Evolutionary conservation across 2,888 invertebrate genomes (phyloP), one percentile per base, ranked within the genome.

Genomic region (Pyrgus malvae): DNA sequence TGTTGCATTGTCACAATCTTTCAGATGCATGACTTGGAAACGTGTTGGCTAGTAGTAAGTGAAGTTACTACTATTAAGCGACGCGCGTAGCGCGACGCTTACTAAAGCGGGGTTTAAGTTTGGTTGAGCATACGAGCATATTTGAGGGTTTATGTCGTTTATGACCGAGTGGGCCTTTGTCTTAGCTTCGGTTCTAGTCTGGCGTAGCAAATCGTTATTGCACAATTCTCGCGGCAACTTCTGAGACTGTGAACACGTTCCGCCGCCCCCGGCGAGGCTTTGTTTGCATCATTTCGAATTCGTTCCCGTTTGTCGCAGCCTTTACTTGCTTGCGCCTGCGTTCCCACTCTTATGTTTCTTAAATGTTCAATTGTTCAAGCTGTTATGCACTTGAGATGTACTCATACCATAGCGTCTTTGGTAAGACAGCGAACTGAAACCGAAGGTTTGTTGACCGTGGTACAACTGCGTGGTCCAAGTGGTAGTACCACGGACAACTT

Each of bases 191-290:
- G 63, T 59, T 67, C 31, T 33, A 58, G 57, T 66, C 63, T 69
- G 61, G 69, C 71, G 72, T 77, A 68, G 72, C 70, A 72, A 78
- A 82, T 80, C 59, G 68, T 72, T 77, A 71, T 83, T 83, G 78
- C 81, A 66, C 78, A 80, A 83, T 67, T 62, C 65, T 65, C 60
- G 69, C 70, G 68, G 66, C 68, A 70, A 72, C 69, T 70, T 53
- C 37, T 23, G 45, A 37, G 44, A 25, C 44, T 74, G 68, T 66
- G 64, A 74, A 73, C 74, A 72, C 68, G 74, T 74, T 75, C 64
- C 60, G 64, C 62, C 66, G 64, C 60, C 60, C 51, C 42, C 19
- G 62, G 58, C 58, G 61, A 21, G 59, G 62, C 68, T 70, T 72
- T 75, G 73, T 72, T 76, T 72, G 72, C 69, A 69, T 72, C 74